These are phyloP conservation scores for Cheilosia impressa DNA, from an alignment of 2,888 invertebrate genomes.

Conservation along the genomic window DNA sequence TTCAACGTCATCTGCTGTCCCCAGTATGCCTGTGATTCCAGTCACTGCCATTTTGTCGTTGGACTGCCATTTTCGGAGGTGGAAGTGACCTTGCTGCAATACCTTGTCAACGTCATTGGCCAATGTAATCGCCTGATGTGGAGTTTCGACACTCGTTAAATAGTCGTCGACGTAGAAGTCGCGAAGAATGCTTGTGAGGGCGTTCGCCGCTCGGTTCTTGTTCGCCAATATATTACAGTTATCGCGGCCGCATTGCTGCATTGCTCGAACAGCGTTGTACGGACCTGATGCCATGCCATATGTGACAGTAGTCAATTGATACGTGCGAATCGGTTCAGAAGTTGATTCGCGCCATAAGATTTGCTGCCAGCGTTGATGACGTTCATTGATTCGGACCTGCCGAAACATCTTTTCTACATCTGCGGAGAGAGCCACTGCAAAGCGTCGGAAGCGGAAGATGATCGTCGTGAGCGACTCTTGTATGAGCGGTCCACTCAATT, in stretches of 20 bases:
- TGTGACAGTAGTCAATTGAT: slow-evolving; percentile 72
- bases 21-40: not conserved
- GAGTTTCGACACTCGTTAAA: slow-evolving; percentile 19
- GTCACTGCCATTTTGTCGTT: not conserved
- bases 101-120: not conserved
- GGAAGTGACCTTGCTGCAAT: slow-evolving; percentile 2
- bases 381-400: slow-evolving; percentile 59
- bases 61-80: not conserved
- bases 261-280: slow-evolving; percentile 39
- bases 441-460: slow-evolving; percentile 67
- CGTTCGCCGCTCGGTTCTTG: not conserved
- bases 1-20: slow-evolving; percentile 10
- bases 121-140: slow-evolving; percentile 12
- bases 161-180: slow-evolving; percentile 22
- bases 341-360: slow-evolving; percentile 74
- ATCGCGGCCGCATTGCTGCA: slow-evolving; percentile 45
- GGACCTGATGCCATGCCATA: slow-evolving; percentile 71
- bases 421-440: slow-evolving; percentile 71
- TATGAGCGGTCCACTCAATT: slow-evolving; percentile 37
- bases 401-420: slow-evolving; percentile 76
- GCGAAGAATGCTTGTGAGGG: slow-evolving; percentile 21
- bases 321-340: slow-evolving; percentile 60
- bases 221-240: slow-evolving; percentile 20
- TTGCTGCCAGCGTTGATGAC: slow-evolving; percentile 73
- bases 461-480: slow-evolving; percentile 45